A percentile compares a stretch with the other conserved stretches of the same genome.
These are phyloP conservation scores for Drosophila teissieri DNA, from an alignment of 1,140 invertebrate genomes.

Conservation along the genomic window DNA sequence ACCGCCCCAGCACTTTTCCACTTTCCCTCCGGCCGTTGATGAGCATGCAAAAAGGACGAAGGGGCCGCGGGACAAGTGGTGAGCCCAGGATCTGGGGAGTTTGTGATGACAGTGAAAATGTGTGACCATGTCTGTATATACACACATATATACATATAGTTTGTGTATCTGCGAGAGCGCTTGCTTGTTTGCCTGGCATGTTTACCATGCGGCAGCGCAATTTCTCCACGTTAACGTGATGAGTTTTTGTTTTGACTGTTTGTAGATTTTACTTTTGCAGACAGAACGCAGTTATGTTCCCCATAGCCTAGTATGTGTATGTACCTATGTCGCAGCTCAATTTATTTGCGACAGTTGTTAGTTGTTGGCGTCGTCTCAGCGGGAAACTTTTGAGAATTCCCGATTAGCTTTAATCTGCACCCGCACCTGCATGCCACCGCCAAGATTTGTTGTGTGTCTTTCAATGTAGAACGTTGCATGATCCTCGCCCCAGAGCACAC, in stretches of 20 bases:
- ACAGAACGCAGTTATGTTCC: slow-evolving; percentile 30
- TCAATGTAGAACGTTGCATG: slow-evolving; percentile 12
- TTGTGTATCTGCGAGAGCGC: slow-evolving; percentile 15
- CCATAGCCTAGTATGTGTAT: neutral
- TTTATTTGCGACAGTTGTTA: slow-evolving; percentile 65
- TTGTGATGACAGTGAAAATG: slow-evolving; percentile 70
- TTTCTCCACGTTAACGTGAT: slow-evolving; percentile 69
- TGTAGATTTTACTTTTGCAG: slow-evolving; percentile 52
- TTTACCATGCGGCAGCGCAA: slow-evolving; percentile 57
- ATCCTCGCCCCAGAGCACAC: slow-evolving; percentile 13
- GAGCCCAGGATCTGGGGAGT: slow-evolving; percentile 47
- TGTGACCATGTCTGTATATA: slow-evolving; percentile 45
- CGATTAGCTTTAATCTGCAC: slow-evolving; percentile 28
- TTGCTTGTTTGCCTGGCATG: slow-evolving; percentile 48
- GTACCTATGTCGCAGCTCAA: slow-evolving; percentile 42
- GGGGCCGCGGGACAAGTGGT: slow-evolving; percentile 6
- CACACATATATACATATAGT: neutral
- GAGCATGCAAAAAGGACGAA: slow-evolving; percentile 32
- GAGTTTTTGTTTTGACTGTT: slow-evolving; percentile 68
- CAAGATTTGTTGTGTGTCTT: slow-evolving; percentile 17
- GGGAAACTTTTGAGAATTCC: slow-evolving; percentile 30
- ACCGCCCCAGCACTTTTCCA: neutral
- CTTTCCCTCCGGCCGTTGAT: slow-evolving; percentile 56
- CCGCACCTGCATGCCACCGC: slow-evolving; percentile 25
- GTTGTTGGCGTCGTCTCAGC: slow-evolving; percentile 26